Evolutionary conservation across 2,797 vertebrate genomes (phyloP).

Genomic region (Alectoris magna): DNA sequence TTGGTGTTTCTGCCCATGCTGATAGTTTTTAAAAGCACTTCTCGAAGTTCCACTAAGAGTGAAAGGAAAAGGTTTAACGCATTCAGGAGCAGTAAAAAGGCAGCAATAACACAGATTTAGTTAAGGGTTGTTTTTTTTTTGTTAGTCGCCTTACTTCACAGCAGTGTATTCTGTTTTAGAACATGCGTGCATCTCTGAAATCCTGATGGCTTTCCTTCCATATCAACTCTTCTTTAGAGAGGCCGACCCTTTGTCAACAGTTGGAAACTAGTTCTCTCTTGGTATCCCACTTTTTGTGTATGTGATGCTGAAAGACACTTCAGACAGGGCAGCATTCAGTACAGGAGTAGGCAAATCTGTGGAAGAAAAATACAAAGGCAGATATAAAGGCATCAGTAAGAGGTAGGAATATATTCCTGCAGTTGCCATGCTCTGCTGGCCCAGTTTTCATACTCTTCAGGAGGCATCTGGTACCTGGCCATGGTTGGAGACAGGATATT

Average conservation of each 20-base stretch:
- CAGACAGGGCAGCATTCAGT: not conserved
- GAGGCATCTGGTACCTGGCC: not conserved
- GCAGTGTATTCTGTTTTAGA: not conserved
- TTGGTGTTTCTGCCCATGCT: not conserved
- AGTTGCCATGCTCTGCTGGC: fast-evolving
- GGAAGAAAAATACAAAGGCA: not conserved
- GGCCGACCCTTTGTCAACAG: not conserved
- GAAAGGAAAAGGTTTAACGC: not conserved
- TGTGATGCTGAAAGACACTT: not conserved
- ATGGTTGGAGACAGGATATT: fast-evolving
- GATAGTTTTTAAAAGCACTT: not conserved
- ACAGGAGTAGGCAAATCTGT: not conserved
- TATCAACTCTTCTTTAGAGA: not conserved
- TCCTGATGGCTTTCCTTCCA: not conserved
- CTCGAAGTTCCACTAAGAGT: not conserved
- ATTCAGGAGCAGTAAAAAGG: not conserved
- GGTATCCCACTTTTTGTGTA: not conserved
- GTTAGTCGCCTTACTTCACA: not conserved
- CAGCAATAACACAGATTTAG: not conserved
- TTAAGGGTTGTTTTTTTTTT: not conserved
- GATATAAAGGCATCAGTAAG: not conserved
- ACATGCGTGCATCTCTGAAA: not conserved
- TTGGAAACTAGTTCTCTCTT: not conserved
- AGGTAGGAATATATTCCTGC: not conserved
- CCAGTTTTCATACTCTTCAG: not conserved